phyloP scores from a whole-genome alignment of 35 echinoderm and acorn worm genomes.

The Strongylocentrotus purpuratus region DNA sequence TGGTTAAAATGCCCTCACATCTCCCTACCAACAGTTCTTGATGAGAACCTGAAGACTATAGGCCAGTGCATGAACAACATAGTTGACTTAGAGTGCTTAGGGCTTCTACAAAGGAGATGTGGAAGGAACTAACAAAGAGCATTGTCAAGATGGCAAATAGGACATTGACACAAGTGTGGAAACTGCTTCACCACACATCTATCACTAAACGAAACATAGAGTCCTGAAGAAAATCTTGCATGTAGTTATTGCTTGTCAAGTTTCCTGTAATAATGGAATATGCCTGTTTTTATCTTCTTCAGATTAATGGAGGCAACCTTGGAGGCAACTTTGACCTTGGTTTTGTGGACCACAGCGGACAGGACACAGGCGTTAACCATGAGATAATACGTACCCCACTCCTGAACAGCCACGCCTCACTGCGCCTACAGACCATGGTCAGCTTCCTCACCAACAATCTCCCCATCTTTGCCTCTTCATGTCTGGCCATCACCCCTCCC shows the following conservation, averaged over 20 bases:
- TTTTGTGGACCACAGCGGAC: slow-evolving; percentile 49
- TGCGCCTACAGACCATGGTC: slow-evolving; percentile 76
- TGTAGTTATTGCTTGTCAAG: neutral
- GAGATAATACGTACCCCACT: slow-evolving; percentile 84
- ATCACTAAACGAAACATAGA: no score
- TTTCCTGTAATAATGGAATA: neutral
- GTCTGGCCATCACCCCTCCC: slow-evolving; percentile 72
- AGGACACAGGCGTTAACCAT: slow-evolving; percentile 61
- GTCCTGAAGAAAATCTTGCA: neutral
- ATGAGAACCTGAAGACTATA: no score
- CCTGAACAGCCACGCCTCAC: slow-evolving; percentile 56
- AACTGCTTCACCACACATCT: no score
- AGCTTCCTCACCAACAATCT: slow-evolving; percentile 75
- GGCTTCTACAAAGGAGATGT: no score
- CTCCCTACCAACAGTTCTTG: no score
- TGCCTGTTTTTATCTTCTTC: neutral
- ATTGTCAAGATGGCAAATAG: no score
- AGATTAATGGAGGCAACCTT: slow-evolving; percentile 51
- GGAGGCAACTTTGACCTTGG: slow-evolving; percentile 60
- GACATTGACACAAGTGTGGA: no score
- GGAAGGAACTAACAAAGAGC: no score
- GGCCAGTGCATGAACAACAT: no score
- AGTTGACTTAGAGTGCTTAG: no score
- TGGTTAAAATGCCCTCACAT: no score
- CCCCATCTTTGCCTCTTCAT: slow-evolving; percentile 60